These are phyloP conservation scores for Oophaga pumilio DNA, from an alignment of 2,113 vertebrate species.

Conservation along the genomic window DNA sequence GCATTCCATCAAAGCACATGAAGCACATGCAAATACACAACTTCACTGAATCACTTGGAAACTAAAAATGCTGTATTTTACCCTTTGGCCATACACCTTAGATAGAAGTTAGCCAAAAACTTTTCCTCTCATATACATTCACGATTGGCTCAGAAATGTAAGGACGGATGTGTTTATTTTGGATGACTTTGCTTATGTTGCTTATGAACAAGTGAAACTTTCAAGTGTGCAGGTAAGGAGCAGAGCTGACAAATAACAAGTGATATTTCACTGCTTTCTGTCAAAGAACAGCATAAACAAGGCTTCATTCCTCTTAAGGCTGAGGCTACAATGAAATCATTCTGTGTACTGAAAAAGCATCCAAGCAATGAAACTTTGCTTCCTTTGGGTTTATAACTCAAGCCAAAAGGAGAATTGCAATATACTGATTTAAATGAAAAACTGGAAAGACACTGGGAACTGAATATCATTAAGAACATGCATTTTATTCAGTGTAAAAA, in stretches of 20 bases:
- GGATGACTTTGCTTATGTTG: background rate
- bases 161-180: background rate
- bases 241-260: background rate
- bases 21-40: too few species aligned
- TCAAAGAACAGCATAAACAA: background rate
- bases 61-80: too few species aligned
- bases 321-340: conserved; percentile 13
- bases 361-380: conserved; percentile 28
- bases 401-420: conserved; percentile 12
- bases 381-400: conserved; percentile 25
- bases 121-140: too few species aligned
- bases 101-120: too few species aligned
- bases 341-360: conserved; percentile 21
- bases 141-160: too few species aligned
- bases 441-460: background rate
- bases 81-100: too few species aligned
- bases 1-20: too few species aligned
- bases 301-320: conserved; percentile 21
- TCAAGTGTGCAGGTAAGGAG: background rate
- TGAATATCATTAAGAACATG: conserved; percentile 8
- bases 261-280: conserved; percentile 16
- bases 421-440: conserved; percentile 36
- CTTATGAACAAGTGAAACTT: background rate
- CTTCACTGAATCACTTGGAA: too few species aligned
- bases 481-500: conserved; percentile 6